Percentiles rank a stretch among this genome's conserved stretches.
phyloP scores from a whole-genome alignment of 2,888 invertebrate genomes.

The Archips crataeganus region DNA sequence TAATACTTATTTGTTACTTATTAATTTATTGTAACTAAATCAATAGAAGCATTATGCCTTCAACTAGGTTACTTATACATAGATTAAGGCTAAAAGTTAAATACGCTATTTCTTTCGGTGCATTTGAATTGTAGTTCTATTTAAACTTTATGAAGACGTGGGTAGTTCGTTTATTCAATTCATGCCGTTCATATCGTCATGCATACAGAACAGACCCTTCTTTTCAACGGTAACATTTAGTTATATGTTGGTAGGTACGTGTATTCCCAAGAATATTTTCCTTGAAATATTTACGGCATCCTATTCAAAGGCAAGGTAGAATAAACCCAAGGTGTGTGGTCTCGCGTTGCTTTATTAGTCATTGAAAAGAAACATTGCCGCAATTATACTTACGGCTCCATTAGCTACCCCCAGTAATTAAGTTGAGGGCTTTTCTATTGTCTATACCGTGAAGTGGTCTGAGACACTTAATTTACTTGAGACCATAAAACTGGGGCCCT shows the following conservation, averaged over 20 bases:
- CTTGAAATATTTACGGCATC: neutral
- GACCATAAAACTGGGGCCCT: conserved; percentile 13
- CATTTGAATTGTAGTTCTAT: neutral
- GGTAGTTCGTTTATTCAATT: neutral
- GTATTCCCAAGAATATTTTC: neutral
- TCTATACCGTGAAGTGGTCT: neutral
- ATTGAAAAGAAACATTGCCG: neutral
- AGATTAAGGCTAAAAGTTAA: neutral
- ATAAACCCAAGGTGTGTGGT: neutral
- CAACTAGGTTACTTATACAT: neutral
- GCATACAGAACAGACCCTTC: no score
- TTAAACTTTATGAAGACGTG: neutral
- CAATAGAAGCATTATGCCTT: neutral
- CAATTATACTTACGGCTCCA: neutral
- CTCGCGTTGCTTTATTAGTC: neutral
- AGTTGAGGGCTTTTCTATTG: neutral
- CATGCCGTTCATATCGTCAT: no score
- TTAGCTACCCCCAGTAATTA: neutral
- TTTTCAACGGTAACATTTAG: no score
- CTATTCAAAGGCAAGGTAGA: neutral
- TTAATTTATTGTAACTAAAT: neutral
- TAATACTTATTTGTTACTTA: neutral
- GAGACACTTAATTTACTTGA: neutral
- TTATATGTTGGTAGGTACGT: no score
- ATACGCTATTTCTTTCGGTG: neutral